Evolutionary conservation across 1,140 invertebrate genomes (phyloP).

Genomic region (Temnothorax nylanderi): DNA sequence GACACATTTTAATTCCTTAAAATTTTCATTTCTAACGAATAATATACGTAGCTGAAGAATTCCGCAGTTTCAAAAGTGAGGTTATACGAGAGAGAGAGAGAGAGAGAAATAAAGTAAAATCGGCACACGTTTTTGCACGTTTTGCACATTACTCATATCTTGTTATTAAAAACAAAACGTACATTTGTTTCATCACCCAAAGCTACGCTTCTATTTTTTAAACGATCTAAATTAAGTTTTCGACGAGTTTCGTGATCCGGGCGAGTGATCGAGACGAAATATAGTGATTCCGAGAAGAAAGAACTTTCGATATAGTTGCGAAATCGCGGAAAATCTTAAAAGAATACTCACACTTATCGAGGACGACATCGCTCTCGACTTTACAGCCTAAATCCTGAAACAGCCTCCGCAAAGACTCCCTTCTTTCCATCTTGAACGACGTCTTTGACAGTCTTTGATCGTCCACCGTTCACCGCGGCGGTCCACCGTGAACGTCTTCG

Average conservation of each 20-base stretch:
- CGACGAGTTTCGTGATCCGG: neutral
- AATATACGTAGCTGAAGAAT: neutral
- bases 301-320: neutral
- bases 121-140: neutral
- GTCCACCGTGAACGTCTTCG: too few species aligned
- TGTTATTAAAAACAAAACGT: neutral
- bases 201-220: neutral
- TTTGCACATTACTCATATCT: neutral
- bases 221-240: neutral
- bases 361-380: constrained; percentile 68
- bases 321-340: neutral
- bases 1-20: neutral
- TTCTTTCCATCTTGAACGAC: constrained; percentile 75
- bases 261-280: neutral
- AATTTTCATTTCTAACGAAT: neutral
- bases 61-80: constrained; percentile 11
- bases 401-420: constrained; percentile 72
- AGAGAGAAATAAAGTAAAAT: neutral
- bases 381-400: constrained; percentile 75
- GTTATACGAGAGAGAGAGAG: neutral
- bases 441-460: too few species aligned
- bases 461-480: too few species aligned
- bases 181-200: neutral
- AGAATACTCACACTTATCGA: constrained; percentile 80
- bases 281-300: neutral